Base-by-base conservation (phyloP, 2,797 vertebrate genomes). In the Liparis tanakae region DNA sequence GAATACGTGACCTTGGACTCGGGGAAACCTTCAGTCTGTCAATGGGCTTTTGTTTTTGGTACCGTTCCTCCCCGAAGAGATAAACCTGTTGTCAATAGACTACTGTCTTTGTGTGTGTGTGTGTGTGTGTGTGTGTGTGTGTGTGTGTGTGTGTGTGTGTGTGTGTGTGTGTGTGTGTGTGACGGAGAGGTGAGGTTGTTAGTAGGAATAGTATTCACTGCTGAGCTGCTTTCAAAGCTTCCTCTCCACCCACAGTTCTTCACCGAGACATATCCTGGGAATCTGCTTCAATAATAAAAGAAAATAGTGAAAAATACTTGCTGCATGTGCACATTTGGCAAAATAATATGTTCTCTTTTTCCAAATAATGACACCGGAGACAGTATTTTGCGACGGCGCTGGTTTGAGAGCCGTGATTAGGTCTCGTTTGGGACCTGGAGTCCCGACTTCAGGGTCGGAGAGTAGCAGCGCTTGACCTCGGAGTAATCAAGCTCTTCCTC, bases 151-250 rank as follows among this genome's bases (percentile, higher is more conserved):
- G 51, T 68, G 15, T 36, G 30, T 33, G 71, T 58, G 50, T 33
- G 70, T 68, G 57, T 37, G 50, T 84, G 61, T 37, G 0, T 71
- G 65, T 56, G 46, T 80, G 78, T 65, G 78, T 74, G 57, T 39
- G 70, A 75, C 25, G 55, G 56, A 67, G 65, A 73, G 56, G 56
- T 69, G 65, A 73, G 56, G 56, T 60, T 78, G 73, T 88, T 83
- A 55, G 73, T 5, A 34, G 67, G 83, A 90, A 91, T 83, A 65
- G 36, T 77, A 82, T 89, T 89, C 89, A 66, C 79, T 67, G n/a
- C 80, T 56, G 62, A 66, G 57, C 71, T 44, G 64, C 78, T 74
- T 81, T 88, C 62, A 85, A 78, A 80, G 48, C 76, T 53, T 76
- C 60, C 55, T 59, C n/a, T 20, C 66, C 39, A 55, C 64, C n/a